These are phyloP conservation scores for Telmatherina bonti DNA, from an alignment of 2,797 vertebrate genomes.

Conservation along the genomic window DNA sequence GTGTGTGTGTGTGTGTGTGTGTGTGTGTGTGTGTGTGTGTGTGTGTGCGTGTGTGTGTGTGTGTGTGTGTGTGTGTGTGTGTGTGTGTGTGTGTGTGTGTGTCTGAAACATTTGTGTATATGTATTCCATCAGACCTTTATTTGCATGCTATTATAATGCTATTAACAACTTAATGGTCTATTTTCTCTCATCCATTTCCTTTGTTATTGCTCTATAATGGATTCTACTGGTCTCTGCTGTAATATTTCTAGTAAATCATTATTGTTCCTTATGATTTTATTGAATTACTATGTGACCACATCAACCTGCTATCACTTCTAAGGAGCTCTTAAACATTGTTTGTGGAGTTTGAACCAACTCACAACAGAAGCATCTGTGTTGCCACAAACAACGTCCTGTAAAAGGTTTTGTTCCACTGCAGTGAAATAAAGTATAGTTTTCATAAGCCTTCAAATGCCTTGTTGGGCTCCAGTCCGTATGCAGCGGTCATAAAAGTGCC, in stretches of 20 bases:
- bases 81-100: too few species aligned
- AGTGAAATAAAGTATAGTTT: conserved; percentile 32
- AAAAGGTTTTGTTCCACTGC: neutral
- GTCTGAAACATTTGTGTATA: too few species aligned
- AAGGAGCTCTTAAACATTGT: conserved; percentile 28
- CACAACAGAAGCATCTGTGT: conserved; percentile 30
- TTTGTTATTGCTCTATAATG: conserved; percentile 3
- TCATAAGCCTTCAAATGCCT: conserved; percentile 32
- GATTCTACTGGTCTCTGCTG: conserved; percentile 11
- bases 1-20: too few species aligned
- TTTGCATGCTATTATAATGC: neutral
- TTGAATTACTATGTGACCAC: conserved; percentile 10
- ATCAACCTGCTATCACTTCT: conserved; percentile 17
- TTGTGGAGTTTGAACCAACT: conserved; percentile 38
- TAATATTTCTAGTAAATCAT: conserved; percentile 7
- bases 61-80: too few species aligned
- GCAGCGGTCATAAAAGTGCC: conserved; percentile 49
- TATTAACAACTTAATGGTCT: neutral
- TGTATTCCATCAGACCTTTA: too few species aligned
- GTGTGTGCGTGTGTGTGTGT: too few species aligned
- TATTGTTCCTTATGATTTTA: conserved; percentile 16
- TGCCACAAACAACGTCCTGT: conserved; percentile 33
- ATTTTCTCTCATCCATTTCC: neutral
- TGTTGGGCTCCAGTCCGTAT: conserved; percentile 45
- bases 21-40: too few species aligned